Percentiles rank a stretch among this genome's conserved stretches.
Conservation (phyloP, 2,113 vertebrate species). For the Laticauda laticaudata region DNA sequence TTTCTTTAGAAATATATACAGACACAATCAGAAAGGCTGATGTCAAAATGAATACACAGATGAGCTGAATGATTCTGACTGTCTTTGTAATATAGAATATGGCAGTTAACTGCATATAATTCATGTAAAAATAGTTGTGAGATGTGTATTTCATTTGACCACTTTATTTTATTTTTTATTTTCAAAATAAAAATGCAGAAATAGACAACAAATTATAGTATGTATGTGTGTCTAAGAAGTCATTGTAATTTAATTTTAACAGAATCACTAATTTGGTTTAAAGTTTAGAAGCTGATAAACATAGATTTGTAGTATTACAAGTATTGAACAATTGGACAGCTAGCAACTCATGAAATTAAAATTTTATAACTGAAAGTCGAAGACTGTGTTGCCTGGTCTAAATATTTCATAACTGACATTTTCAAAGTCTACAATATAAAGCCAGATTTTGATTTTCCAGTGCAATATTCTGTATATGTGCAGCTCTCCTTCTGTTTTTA, state of each 20-base stretch:
- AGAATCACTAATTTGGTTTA: slow-evolving; percentile 75
- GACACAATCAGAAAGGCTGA: neutral
- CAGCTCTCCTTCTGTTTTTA: slow-evolving; percentile 14
- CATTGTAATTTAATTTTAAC: slow-evolving; percentile 75
- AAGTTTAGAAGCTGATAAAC: slow-evolving; percentile 79
- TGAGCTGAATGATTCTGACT: slow-evolving; percentile 18
- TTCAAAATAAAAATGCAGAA: slow-evolving; percentile 58
- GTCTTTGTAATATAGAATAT: slow-evolving; percentile 14
- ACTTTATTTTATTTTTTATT: slow-evolving; percentile 62
- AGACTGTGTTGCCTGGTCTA: slow-evolving; percentile 71
- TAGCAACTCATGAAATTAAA: slow-evolving; percentile 76
- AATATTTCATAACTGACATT: slow-evolving; percentile 80
- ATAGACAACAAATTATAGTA: slow-evolving; percentile 71
- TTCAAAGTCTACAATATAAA: slow-evolving; percentile 64
- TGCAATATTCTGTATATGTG: slow-evolving; percentile 55
- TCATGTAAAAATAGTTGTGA: slow-evolving; percentile 59
- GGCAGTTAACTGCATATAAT: slow-evolving; percentile 43
- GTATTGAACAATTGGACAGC: slow-evolving; percentile 73
- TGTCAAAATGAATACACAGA: neutral
- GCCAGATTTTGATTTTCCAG: slow-evolving; percentile 70
- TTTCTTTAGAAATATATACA: neutral
- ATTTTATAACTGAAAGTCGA: slow-evolving; percentile 75
- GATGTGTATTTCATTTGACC: slow-evolving; percentile 71
- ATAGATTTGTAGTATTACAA: slow-evolving; percentile 82
- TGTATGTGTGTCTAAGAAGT: slow-evolving; percentile 67